Evolutionary conservation across 37 sponge, comb jelly and placozoan genomes (phyloP), one percentile per base, ranked within the genome.

Genomic region (Halisarca cf. caerulea): DNA sequence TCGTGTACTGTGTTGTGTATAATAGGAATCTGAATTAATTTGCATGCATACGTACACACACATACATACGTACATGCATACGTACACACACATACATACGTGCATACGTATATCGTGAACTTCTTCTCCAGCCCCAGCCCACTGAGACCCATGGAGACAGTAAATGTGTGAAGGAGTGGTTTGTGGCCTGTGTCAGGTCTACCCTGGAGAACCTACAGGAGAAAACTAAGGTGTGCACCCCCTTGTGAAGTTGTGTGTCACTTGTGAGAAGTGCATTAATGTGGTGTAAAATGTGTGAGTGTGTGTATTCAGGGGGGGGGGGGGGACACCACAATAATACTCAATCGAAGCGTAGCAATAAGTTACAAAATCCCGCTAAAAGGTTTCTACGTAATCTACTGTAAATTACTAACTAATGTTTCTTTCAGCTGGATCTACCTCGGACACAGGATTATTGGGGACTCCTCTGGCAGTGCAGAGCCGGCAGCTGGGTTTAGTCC

Each of bases 161-260:
- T 90, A 90, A 40, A 78, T 66, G 87, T 8, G 23, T 83, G 61
- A 83, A 51, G 27, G 87, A 90, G 38, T 90, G 91, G 91, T 78
- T 80, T 27, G 61, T 90, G 47, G 25, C 83, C 0, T 59, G 73
- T 30, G 91, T 90, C 0, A 57, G 64, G 39, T 59, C 82, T 24
- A 70, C 79, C 9, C 24, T 90, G 15, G 72, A 83, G 35, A n/a
- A 75, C 25, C 85, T 47, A 20, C 82, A 90, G 35, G 69, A 51
- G 27, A 82, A 44, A 14, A 64, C 85, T 3, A 30, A 78, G 80
- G 89, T 89, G 0, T 28, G 78, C 47, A 0, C 36, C 17, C 20
- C n/a, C 7, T 3, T 23, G 6, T n/a, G n/a, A n/a, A n/a, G n/a
- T n/a, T n/a, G n/a, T n/a, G n/a, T n/a, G n/a, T n/a, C n/a, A n/a